Conservation (phyloP, 2,797 vertebrate species). For the Glossophaga mutica region DNA sequence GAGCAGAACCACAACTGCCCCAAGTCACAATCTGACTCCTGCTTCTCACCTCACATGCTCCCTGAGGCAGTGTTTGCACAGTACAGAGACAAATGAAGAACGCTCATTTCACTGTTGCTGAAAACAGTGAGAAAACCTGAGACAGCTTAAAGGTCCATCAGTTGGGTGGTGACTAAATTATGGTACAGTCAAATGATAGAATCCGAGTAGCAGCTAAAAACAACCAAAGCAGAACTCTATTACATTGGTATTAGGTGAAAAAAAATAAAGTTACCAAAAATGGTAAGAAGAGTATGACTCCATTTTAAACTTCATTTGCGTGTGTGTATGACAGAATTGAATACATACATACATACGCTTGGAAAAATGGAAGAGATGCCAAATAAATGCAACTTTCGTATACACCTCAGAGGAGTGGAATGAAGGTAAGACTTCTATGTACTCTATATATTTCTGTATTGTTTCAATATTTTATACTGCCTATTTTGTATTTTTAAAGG, state of each 20-base stretch:
- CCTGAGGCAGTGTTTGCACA: background rate
- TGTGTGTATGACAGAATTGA: background rate
- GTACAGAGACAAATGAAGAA: conserved; percentile 17
- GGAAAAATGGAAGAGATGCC: background rate
- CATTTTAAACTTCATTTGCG: conserved; percentile 5
- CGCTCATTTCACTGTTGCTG: background rate
- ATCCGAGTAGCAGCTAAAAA: background rate
- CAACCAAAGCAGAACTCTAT: background rate
- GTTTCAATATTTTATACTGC: background rate
- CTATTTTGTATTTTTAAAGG: conserved; percentile 30
- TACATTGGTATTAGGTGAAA: background rate
- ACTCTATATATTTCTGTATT: background rate
- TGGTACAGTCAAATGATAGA: background rate
- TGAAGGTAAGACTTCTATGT: background rate
- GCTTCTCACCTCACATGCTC: background rate
- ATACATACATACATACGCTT: background rate
- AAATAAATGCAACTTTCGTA: conserved; percentile 3
- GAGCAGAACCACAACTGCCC: background rate
- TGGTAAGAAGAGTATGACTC: background rate
- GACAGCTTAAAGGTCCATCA: background rate
- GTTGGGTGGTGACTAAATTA: background rate
- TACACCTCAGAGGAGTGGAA: background rate
- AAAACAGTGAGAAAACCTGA: background rate
- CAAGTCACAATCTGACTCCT: background rate
- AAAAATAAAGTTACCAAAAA: conserved; percentile 11